A percentile compares a stretch with the other conserved stretches of the same genome.
Conservation (phyloP, 2,797 vertebrate species). For the Micropoecilia bifurca region DNA sequence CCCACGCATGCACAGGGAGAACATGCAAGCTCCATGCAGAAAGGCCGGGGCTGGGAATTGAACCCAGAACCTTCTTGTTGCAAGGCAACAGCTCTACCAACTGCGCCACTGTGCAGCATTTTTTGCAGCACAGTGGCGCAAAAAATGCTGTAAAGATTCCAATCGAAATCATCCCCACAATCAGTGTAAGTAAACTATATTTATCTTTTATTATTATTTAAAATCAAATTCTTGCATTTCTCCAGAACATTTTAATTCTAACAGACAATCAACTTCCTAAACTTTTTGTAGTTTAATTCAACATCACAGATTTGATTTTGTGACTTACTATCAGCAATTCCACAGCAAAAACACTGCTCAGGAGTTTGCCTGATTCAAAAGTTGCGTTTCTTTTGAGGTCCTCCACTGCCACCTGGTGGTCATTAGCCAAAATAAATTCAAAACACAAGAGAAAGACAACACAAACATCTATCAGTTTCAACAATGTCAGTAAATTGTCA, state of each 20-base stretch:
- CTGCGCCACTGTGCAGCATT: no score
- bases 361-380: not conserved
- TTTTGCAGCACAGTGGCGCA: no score
- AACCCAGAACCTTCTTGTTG: no score
- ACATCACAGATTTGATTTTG: not conserved
- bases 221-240: no score
- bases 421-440: not conserved
- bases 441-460: not conserved
- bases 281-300: not conserved
- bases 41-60: no score
- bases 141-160: no score
- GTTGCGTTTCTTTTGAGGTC: not conserved
- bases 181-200: not conserved
- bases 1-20: no score
- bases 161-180: not conserved
- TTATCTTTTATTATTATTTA: not conserved
- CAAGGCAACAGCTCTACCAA: no score
- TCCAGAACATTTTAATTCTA: not conserved
- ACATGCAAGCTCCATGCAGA: no score
- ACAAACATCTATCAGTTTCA: not conserved
- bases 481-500: constrained; percentile 59
- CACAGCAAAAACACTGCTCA: not conserved
- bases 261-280: not conserved
- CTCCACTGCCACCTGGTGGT: not conserved
- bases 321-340: not conserved